Percentiles rank a stretch among this genome's conserved stretches.
Conservation (phyloP, 1,140 invertebrate genomes). For the Periplaneta americana region DNA sequence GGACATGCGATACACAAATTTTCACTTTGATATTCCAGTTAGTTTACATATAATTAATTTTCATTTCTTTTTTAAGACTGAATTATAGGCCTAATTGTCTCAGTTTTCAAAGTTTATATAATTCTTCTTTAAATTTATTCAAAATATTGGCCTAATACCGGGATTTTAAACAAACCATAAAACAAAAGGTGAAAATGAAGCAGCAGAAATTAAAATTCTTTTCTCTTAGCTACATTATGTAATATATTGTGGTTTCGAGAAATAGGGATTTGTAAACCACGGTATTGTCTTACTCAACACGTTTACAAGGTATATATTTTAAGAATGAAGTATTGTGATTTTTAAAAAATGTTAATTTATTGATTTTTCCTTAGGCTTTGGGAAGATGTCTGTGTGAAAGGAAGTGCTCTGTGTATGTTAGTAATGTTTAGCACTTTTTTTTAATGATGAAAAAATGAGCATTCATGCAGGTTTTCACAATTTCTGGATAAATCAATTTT, state of each 20-base stretch:
- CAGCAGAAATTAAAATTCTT: background rate
- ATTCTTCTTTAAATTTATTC: no score
- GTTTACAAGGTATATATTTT: background rate
- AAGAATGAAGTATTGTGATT: background rate
- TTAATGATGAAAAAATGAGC: background rate
- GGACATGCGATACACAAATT: no score
- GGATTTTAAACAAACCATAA: background rate
- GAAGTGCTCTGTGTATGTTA: background rate
- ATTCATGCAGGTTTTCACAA: background rate
- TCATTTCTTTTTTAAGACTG: no score
- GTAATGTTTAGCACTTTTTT: background rate
- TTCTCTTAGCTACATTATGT: background rate
- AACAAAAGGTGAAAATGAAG: background rate
- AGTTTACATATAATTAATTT: no score
- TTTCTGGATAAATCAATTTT: background rate
- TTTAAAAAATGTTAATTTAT: background rate
- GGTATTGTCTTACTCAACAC: no score
- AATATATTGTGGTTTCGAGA: background rate
- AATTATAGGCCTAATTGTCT: no score
- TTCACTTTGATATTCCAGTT: no score
- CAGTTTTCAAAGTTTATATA: no score
- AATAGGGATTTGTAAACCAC: no score
- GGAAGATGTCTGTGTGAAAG: background rate
- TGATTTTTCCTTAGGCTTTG: background rate
- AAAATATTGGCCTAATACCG: no score